phyloP scores from a whole-genome alignment of 2,113 vertebrate species.

The Pelodiscus sinensis region DNA sequence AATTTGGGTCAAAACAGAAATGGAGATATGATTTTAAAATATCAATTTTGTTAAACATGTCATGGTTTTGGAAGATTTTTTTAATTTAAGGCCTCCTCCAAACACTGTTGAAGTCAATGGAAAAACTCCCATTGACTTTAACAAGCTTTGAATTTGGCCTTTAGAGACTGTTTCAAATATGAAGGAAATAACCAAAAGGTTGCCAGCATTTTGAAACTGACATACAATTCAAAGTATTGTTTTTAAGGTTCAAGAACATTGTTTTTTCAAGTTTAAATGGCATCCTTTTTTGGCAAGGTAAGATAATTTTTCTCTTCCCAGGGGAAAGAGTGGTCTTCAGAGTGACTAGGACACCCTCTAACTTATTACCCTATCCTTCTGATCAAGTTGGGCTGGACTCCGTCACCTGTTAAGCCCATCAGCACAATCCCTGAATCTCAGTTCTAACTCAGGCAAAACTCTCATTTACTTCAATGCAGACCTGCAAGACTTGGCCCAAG shows the following conservation, averaged over 20 bases:
- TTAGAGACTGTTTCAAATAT: neutral
- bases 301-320: conserved; percentile 13
- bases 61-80: neutral
- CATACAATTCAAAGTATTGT: neutral
- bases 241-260: neutral
- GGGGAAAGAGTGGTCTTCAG: neutral
- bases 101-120: conserved; percentile 38
- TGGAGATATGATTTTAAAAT: conserved; percentile 46
- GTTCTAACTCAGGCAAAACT: neutral
- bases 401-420: neutral
- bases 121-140: neutral
- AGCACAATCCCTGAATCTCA: neutral
- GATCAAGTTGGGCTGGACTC: neutral
- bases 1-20: conserved; percentile 56
- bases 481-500: neutral
- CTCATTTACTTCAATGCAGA: neutral
- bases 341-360: neutral
- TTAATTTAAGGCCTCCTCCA: conserved; percentile 14
- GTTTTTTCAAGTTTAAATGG: neutral
- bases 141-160: neutral
- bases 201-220: neutral
- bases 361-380: neutral
- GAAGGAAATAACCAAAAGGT: neutral
- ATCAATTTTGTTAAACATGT: conserved; percentile 34
- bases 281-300: neutral